These are phyloP conservation scores for Amazona guildingii DNA, from an alignment of 2,113 vertebrate genomes.

Conservation along the genomic window DNA sequence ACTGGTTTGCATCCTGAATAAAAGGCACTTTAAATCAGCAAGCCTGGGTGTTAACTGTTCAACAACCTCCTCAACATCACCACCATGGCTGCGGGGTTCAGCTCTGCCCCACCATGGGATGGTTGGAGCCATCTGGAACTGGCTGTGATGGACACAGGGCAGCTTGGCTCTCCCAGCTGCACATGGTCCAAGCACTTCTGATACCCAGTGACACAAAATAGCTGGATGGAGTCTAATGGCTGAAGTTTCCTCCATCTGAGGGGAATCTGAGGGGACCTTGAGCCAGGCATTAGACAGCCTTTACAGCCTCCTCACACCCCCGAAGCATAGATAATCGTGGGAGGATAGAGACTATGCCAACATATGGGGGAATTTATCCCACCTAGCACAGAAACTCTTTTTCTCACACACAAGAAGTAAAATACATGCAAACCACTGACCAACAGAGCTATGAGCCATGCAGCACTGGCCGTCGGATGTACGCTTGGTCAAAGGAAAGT, in stretches of 20 bases:
- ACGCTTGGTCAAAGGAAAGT: neutral
- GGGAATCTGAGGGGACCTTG: too few species aligned
- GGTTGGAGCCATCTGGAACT: neutral
- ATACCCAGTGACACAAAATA: neutral
- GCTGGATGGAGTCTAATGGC: neutral
- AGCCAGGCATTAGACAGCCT: neutral
- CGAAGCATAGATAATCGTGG: neutral
- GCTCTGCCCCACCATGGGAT: accelerated
- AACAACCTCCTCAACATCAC: neutral
- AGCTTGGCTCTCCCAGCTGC: neutral
- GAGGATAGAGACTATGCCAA: neutral
- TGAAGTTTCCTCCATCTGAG: neutral
- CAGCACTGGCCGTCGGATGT: neutral
- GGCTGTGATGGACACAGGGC: too few species aligned
- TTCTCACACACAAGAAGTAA: neutral
- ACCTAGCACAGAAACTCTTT: neutral
- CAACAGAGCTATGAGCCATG: neutral
- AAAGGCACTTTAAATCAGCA: neutral
- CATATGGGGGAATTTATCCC: neutral
- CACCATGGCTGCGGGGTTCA: accelerated
- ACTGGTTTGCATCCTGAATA: neutral
- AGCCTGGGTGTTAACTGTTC: neutral
- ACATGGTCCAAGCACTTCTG: neutral
- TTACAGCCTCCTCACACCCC: neutral
- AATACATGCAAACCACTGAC: neutral